phyloP scores from a whole-genome alignment of 2,888 invertebrate species.

The Clunio marinus region DNA sequence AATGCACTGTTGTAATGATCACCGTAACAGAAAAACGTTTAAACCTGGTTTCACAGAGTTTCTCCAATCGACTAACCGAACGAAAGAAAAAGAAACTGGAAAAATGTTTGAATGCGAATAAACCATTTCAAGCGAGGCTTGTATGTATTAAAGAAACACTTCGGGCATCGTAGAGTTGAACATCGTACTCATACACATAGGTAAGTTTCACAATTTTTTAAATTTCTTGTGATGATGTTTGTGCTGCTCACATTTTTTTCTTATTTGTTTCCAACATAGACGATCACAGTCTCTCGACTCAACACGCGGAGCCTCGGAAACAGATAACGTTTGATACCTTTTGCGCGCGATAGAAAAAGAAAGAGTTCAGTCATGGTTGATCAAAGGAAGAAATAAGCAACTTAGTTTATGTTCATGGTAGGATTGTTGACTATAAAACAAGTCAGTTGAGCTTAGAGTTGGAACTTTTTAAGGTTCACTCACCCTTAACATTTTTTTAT shows the following conservation, averaged over 20 bases:
- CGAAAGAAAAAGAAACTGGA: constrained; percentile 32
- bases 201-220: constrained; percentile 17
- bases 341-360: constrained; percentile 17
- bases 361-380: constrained; percentile 5
- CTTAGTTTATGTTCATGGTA: not conserved
- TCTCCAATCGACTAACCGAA: constrained; percentile 37
- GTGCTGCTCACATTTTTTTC: constrained; percentile 17
- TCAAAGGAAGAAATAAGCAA: not conserved
- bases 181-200: not conserved
- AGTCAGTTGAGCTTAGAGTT: no score
- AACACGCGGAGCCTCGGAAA: not conserved
- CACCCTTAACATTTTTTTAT: not conserved
- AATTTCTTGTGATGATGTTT: not conserved
- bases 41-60: constrained; percentile 34
- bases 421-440: no score
- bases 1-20: not conserved
- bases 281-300: not conserved
- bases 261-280: not conserved
- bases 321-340: not conserved
- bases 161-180: constrained; percentile 21
- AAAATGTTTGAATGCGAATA: constrained; percentile 37
- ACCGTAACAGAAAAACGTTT: constrained; percentile 21
- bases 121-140: constrained; percentile 7
- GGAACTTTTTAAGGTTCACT: not conserved
- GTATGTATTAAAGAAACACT: constrained; percentile 23